Conservation (phyloP, 2,888 invertebrate species). For the Morpho achilles region DNA sequence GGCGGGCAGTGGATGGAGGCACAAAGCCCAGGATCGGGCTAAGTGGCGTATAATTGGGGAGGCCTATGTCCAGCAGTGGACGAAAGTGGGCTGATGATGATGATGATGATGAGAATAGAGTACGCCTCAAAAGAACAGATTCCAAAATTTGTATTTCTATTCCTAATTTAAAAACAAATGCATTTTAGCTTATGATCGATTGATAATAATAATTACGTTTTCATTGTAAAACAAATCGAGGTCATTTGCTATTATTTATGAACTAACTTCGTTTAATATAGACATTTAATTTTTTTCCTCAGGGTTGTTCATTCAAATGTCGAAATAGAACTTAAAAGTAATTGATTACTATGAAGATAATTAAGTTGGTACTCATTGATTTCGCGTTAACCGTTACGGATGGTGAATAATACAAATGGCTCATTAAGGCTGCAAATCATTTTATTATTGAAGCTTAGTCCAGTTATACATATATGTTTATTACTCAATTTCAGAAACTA, state of each 20-base stretch:
- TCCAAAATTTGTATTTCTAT: no score
- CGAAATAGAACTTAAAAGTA: not conserved
- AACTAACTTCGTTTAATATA: no score
- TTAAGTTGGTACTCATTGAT: slow-evolving; percentile 16
- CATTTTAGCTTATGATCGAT: slow-evolving; percentile 16
- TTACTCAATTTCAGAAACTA: no score
- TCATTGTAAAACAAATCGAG: slow-evolving; percentile 16
- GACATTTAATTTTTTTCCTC: slow-evolving; percentile 11
- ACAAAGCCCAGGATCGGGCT: no score
- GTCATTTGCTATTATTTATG: slow-evolving; percentile 10
- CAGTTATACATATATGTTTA: no score
- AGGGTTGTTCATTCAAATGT: slow-evolving; percentile 17
- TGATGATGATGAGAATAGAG: no score
- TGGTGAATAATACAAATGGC: not conserved
- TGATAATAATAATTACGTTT: slow-evolving; percentile 17
- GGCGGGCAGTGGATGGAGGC: no score
- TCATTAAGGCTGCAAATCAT: not conserved
- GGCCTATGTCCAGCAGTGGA: no score
- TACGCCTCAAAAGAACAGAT: no score
- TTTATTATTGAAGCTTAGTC: no score
- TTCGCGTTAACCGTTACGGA: slow-evolving; percentile 11
- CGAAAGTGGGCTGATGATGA: no score
- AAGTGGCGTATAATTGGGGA: no score
- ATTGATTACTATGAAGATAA: slow-evolving; percentile 13
- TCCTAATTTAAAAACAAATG: slow-evolving; percentile 1